Base-by-base conservation (phyloP, 2,113 vertebrate genomes). In the Ia io region DNA sequence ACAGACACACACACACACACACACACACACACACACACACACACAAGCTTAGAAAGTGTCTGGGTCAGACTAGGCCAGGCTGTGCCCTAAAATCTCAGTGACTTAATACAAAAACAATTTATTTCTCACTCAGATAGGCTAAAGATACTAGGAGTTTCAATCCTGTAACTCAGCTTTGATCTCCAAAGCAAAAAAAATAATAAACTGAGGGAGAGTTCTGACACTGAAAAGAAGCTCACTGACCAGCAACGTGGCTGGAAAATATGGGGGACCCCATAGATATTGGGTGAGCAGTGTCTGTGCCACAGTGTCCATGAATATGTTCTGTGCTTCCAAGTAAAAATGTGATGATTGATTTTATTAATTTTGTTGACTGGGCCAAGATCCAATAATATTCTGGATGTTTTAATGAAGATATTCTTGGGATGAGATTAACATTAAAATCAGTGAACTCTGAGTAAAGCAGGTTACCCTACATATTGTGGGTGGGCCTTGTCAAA, bases 91-190 rank as follows among this genome's bases (percentile, higher is more conserved):
- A 63, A 65, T 18, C 25, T 18, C 74, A 32, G 83, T 11, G 16
- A 3, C 63, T 70, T 32, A 30, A n/a, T 40, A n/a, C 44, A 25
- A 8, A 8, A 44, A 16, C 22, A 11, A 37, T 35, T 32, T n/a
- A 25, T 40, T 40, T 49, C 84, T 51, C 65, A 87, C 51, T 40
- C n/a, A 5, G 2, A 0, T 9, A 32, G n/a, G 37, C 84, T 61
- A 6, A 49, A 37, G 77, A 67, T 14, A 37, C 44, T 25, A 23
- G 35, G 47, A 35, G 6, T 14, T 35, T 22, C 35, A 7, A 0
- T 23, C 12, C 0, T 0, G 5, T 30, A 35, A 37, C 23, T 23
- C 44, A 7, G 10, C 30, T 63, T 11, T 0, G 8, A 9, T 47
- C 13, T 4, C 37, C 14, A 25, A 89, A 70, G 25, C 70, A 47